Percentiles rank a stretch among this genome's conserved stretches.
These are phyloP conservation scores for Prostheceraeus crozeri DNA, from an alignment of 2,888 invertebrate species.

Conservation along the genomic window DNA sequence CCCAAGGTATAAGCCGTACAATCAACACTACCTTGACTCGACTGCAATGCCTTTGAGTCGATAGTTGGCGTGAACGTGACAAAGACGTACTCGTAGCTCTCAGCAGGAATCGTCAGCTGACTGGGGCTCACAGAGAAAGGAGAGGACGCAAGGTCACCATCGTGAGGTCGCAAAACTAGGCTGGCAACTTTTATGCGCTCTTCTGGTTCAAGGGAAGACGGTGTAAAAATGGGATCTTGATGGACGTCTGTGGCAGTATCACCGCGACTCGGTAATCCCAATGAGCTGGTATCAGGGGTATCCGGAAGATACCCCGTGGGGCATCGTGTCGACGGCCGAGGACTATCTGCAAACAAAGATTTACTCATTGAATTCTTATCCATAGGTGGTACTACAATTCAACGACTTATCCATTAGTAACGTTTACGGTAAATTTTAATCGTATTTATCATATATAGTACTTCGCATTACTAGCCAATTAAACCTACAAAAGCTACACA, in stretches of 20 bases:
- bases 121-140: slow-evolving; percentile 6
- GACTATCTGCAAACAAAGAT: too few species aligned
- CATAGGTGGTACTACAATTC: too few species aligned
- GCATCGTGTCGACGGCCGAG: background rate
- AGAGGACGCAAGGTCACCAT: background rate
- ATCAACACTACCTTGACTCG: slow-evolving; percentile 43
- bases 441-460: too few species aligned
- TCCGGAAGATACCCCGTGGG: too few species aligned
- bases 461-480: too few species aligned
- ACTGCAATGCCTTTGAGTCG: background rate
- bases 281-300: background rate
- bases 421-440: too few species aligned
- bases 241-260: background rate
- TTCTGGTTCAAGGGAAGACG: too few species aligned
- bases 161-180: slow-evolving; percentile 26
- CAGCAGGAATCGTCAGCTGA: slow-evolving; percentile 46
- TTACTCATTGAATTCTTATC: too few species aligned
- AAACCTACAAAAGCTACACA: too few species aligned
- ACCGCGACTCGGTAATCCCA: background rate
- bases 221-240: too few species aligned
- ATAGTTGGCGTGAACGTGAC: slow-evolving; percentile 47
- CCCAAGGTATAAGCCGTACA: slow-evolving; percentile 48
- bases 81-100: slow-evolving; percentile 44
- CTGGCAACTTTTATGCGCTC: background rate
- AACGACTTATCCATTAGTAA: too few species aligned